phyloP scores from a whole-genome alignment of 2,113 vertebrate genomes.

The Pelusios castaneus region DNA sequence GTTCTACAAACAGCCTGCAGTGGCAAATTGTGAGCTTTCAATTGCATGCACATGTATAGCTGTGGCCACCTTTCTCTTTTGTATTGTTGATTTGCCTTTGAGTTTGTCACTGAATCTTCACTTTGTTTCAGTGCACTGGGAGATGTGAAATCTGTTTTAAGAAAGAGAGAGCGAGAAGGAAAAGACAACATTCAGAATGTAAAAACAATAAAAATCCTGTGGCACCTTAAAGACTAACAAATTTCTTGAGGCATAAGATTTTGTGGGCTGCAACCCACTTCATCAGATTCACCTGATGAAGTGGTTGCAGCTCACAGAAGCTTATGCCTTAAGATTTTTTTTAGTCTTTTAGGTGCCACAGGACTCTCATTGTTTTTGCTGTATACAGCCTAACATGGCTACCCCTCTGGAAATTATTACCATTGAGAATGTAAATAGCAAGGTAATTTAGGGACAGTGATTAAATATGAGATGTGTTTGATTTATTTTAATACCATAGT shows the following conservation, averaged over 20 bases:
- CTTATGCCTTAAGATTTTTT: too few relatives aligned
- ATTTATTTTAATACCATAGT: not conserved
- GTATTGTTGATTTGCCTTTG: not conserved
- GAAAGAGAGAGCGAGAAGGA: not conserved
- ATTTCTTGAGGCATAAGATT: too few relatives aligned
- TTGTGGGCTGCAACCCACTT: too few relatives aligned
- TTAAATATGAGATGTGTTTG: not conserved
- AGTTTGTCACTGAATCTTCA: accelerated
- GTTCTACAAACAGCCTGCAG: not conserved
- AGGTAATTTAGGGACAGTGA: not conserved
- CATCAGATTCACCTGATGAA: too few relatives aligned
- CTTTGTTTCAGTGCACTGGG: not conserved
- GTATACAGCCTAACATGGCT: too few relatives aligned
- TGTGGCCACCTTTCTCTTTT: not conserved
- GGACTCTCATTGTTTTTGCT: too few relatives aligned
- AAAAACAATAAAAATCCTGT: not conserved
- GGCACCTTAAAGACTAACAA: too few relatives aligned
- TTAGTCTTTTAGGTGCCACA: too few relatives aligned
- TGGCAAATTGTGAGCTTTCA: accelerated
- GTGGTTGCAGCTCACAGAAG: too few relatives aligned
- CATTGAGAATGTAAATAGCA: not conserved
- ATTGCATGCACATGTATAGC: not conserved
- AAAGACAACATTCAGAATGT: not conserved
- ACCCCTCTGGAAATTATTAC: too few relatives aligned
- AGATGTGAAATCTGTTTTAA: not conserved